These are phyloP conservation scores for Neogobius melanostomus DNA, from an alignment of 2,113 vertebrate species.

Conservation along the genomic window DNA sequence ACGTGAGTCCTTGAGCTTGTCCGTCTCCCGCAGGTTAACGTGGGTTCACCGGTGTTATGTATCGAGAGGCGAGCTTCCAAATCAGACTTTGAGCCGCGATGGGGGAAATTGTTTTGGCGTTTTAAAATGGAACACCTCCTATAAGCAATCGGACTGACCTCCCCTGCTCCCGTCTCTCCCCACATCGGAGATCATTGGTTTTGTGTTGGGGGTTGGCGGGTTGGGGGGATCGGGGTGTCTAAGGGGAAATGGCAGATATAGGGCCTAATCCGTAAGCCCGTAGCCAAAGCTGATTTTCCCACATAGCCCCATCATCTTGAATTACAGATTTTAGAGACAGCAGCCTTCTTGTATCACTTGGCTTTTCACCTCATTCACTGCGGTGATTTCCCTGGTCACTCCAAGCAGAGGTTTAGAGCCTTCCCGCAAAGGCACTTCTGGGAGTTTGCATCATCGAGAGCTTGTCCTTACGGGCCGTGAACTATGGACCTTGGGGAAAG, in stretches of 20 bases:
- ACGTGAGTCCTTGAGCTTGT: slow-evolving; percentile 43
- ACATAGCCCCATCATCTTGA: slow-evolving; percentile 59
- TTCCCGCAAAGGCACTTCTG: not conserved
- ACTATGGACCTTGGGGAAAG: not conserved
- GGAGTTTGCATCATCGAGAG: not conserved
- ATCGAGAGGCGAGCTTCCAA: slow-evolving; percentile 56
- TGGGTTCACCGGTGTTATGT: slow-evolving; percentile 60
- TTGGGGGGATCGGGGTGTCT: not conserved
- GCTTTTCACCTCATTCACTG: slow-evolving; percentile 46
- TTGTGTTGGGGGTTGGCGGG: slow-evolving; percentile 5
- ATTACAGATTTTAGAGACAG: slow-evolving; percentile 71
- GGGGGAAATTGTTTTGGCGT: slow-evolving; percentile 67
- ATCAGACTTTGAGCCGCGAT: slow-evolving; percentile 49
- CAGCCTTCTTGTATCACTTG: slow-evolving; percentile 50
- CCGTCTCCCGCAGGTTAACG: slow-evolving; percentile 33
- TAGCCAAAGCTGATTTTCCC: slow-evolving; percentile 61
- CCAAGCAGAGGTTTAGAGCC: slow-evolving; percentile 31
- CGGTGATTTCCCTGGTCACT: slow-evolving; percentile 40
- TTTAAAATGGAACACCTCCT: slow-evolving; percentile 77
- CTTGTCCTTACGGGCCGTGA: not conserved
- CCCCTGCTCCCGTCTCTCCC: slow-evolving; percentile 15
- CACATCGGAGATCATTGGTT: slow-evolving; percentile 1
- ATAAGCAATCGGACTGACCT: slow-evolving; percentile 59
- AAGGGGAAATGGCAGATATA: slow-evolving; percentile 47
- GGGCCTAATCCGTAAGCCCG: slow-evolving; percentile 50